Evolutionary conservation across 1,140 invertebrate genomes (phyloP), one percentile per base, ranked within the genome.

Genomic region (Caenorhabditis brenneri): DNA sequence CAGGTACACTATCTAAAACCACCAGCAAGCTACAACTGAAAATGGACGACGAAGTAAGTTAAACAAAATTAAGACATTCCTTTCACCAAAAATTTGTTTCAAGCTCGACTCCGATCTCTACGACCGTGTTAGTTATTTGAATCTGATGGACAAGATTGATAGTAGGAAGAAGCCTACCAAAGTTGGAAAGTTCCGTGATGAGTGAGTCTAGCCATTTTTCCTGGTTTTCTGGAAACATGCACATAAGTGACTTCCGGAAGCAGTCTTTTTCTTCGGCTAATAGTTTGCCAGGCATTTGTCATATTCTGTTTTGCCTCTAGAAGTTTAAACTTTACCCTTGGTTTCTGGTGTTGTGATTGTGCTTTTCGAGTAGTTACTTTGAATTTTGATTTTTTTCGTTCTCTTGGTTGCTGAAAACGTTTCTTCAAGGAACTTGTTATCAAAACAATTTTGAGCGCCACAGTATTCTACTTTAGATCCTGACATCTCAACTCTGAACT

Each of bases 31-130:
- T 74, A 36, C 65, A 24, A 36, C 65, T 74, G n/a, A 74, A 74
- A 74, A 74, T 74, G 65, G 65, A 74, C 24, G 65, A 74, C 36
- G 65, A 74, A 42, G 65, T 74, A 42, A 42, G 65, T 65, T 36
- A n/a, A n/a, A n/a, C n/a, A n/a, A n/a, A n/a, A n/a, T n/a, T n/a
- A n/a, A n/a, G n/a, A n/a, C n/a, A n/a, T 33, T n/a, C 15, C 10
- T 55, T 55, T 55, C 24, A 12, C 9, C 27, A 10, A 12, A 12
- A 55, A 0, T 55, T 27, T 10, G 10, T 27, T 55, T 12, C 22
- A 9, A 83, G 82, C 48, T 79, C 22, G 88, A 89, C 69, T 82
- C 84, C 12, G 89, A 89, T 84, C 74, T 89, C 5, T 90, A 89
- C 39, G 88, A 90, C 49, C 84, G 85, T 2, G 84, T 90, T 9